Evolutionary conservation across 1,140 invertebrate species (phyloP).

Genomic region (Eubasilissa regina): DNA sequence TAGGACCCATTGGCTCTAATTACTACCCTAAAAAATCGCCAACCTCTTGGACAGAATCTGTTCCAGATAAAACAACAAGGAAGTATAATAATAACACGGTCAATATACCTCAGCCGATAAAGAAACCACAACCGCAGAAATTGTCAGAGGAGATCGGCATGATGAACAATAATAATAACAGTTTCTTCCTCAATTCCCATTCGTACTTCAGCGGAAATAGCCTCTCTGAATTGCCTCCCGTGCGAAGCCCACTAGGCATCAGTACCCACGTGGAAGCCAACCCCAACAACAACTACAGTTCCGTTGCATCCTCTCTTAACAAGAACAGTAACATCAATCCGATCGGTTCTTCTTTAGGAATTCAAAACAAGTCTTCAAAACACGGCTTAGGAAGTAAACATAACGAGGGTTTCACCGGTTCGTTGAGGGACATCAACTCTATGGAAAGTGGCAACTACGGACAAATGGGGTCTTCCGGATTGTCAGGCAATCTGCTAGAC

Average conservation of each 20-base stretch:
- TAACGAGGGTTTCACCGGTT: constrained; percentile 18
- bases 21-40: constrained; percentile 52
- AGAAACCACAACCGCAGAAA: constrained; percentile 50
- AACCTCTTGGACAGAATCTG: constrained; percentile 47
- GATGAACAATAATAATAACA: constrained; percentile 50
- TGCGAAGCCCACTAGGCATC: background rate
- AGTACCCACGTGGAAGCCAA: background rate
- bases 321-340: constrained; percentile 20
- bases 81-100: constrained; percentile 25
- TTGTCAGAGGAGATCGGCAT: constrained; percentile 45
- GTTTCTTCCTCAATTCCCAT: constrained; percentile 51
- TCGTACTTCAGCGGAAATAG: constrained; percentile 49
- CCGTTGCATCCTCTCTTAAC: constrained; percentile 34
- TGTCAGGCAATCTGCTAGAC: constrained; percentile 45
- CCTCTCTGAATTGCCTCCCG: constrained; percentile 25
- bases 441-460: constrained; percentile 45
- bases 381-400: constrained; percentile 29
- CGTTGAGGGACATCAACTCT: constrained; percentile 31
- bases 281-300: constrained; percentile 37
- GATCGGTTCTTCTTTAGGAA: constrained; percentile 15
- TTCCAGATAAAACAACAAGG: constrained; percentile 40
- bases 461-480: constrained; percentile 29
- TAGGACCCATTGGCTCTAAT: constrained; percentile 58
- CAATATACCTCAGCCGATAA: constrained; percentile 37
- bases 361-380: constrained; percentile 14